Evolutionary conservation across 2,113 vertebrate genomes (phyloP).

Genomic region (Gymnarchus niloticus): DNA sequence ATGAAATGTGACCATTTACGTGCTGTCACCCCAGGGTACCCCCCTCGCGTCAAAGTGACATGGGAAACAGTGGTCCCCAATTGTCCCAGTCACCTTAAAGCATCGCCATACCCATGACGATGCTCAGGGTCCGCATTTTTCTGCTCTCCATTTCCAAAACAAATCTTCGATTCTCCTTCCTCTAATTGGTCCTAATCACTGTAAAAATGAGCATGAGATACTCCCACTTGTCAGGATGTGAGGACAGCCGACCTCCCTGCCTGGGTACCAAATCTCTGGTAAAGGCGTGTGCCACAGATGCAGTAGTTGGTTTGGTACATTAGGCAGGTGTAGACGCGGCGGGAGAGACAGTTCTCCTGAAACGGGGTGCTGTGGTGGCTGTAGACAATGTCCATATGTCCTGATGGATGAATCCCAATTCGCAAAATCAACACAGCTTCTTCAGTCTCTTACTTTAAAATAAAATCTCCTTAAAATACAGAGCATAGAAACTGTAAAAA

Average conservation of each 20-base stretch:
- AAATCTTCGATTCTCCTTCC: constrained; percentile 1
- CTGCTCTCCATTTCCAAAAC: background rate
- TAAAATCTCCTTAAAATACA: background rate
- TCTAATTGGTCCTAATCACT: constrained; percentile 28
- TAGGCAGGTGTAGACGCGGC: background rate
- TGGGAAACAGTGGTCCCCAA: background rate
- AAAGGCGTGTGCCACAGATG: constrained; percentile 67
- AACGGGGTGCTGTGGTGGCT: background rate
- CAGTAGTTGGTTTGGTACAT: background rate
- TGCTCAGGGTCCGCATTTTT: background rate
- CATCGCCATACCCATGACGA: background rate
- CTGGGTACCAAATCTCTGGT: constrained; percentile 54
- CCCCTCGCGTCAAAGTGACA: background rate
- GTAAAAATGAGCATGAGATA: constrained; percentile 13
- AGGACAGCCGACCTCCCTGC: background rate
- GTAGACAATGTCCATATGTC: background rate
- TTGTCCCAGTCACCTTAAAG: too few relatives aligned
- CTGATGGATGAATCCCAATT: background rate
- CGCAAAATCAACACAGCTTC: background rate
- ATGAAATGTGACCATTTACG: background rate
- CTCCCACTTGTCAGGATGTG: background rate
- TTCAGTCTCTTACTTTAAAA: background rate
- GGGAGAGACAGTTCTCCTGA: background rate
- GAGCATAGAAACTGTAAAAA: background rate
- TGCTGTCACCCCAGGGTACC: background rate